phyloP scores from a whole-genome alignment of 2,888 invertebrate genomes.

The Cryptus armator region DNA sequence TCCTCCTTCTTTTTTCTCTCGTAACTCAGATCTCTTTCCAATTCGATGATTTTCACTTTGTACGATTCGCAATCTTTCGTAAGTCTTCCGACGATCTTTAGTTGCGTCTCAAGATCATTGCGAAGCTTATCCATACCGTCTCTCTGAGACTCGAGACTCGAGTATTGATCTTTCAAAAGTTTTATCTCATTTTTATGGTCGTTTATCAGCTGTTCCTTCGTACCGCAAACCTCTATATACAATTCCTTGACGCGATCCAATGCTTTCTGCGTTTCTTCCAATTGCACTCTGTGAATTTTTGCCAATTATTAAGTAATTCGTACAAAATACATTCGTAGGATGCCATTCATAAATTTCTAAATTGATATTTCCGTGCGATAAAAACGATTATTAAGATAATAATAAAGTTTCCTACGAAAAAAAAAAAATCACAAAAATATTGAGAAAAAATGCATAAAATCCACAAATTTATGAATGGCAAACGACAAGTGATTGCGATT shows the following conservation, averaged over 20 bases:
- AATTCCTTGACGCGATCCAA: slow-evolving; percentile 81
- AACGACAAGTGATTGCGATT: too few species aligned
- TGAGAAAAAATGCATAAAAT: too few species aligned
- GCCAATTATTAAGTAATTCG: background rate
- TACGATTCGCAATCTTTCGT: slow-evolving; percentile 78
- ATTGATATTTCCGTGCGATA: too few species aligned
- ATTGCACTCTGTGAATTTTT: slow-evolving; percentile 76
- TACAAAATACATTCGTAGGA: too few species aligned
- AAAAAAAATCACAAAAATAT: too few species aligned
- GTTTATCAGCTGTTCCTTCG: slow-evolving; percentile 87
- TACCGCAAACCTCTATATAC: slow-evolving; percentile 87
- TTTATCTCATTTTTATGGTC: slow-evolving; percentile 87
- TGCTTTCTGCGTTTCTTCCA: slow-evolving; percentile 82
- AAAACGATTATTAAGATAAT: too few species aligned
- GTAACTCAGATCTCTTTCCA: slow-evolving; percentile 79
- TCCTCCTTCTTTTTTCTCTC: slow-evolving; percentile 79
- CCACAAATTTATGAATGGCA: too few species aligned
- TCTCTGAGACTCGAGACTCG: slow-evolving; percentile 74
- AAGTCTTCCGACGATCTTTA: slow-evolving; percentile 76
- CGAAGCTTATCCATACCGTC: slow-evolving; percentile 76
- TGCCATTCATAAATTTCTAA: too few species aligned
- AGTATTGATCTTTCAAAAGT: slow-evolving; percentile 84
- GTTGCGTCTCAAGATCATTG: slow-evolving; percentile 77
- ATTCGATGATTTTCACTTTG: slow-evolving; percentile 77
- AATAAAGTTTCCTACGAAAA: too few species aligned